Percentiles rank a stretch among this genome's conserved stretches.
Conservation (phyloP, 2,888 invertebrate species). For the Coecobrya sp. region DNA sequence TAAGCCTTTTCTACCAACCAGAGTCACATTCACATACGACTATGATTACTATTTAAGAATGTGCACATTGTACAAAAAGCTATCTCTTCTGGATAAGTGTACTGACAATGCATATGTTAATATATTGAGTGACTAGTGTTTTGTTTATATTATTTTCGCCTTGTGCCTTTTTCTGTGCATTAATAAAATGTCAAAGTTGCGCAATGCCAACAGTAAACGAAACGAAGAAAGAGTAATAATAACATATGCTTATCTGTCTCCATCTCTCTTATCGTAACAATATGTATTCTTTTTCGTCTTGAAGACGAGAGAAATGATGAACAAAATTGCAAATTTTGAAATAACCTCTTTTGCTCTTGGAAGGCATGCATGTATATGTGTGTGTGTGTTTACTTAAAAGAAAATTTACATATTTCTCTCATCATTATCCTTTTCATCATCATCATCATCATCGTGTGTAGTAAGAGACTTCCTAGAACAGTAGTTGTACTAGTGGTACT, state of each 20-base stretch:
- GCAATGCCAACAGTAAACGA: constrained; percentile 28
- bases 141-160: neutral
- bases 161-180: neutral
- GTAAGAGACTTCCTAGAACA: neutral
- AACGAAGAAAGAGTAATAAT: neutral
- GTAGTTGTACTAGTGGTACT: neutral
- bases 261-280: neutral
- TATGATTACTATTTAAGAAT: neutral
- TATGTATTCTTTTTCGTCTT: neutral
- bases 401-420: constrained; percentile 56
- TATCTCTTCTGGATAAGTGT: neutral
- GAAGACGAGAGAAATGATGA: neutral
- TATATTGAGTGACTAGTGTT: neutral
- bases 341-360: constrained; percentile 27
- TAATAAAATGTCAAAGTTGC: constrained; percentile 67
- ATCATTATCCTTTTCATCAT: constrained; percentile 17
- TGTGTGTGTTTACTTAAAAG: constrained; percentile 1
- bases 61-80: neutral
- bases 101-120: neutral
- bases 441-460: neutral
- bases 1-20: too few species aligned
- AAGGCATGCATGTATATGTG: neutral
- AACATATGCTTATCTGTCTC: neutral
- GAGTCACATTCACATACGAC: too few species aligned
- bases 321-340: constrained; percentile 67